Percentiles rank a stretch among this genome's conserved stretches.
Evolutionary conservation across 2,888 invertebrate species (phyloP).

Genomic region (Mayetiola destructor): DNA sequence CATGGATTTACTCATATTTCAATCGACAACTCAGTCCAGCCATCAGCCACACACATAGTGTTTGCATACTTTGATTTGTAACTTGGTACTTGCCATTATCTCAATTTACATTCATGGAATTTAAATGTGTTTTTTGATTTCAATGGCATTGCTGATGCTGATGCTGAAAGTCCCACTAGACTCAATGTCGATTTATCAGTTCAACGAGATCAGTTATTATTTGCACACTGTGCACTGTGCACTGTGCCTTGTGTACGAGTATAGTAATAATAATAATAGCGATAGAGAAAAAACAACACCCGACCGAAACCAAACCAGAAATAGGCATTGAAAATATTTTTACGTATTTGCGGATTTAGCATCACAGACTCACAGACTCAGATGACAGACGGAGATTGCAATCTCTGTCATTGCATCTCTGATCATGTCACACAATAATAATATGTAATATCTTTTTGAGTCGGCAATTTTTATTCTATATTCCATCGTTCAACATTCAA

Average conservation of each 20-base stretch:
- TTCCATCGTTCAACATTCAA: not conserved
- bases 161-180: too few species aligned
- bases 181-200: slow-evolving; percentile 5
- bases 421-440: slow-evolving; percentile 10
- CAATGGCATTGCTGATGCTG: not conserved
- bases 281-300: too few species aligned
- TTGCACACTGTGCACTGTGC: not conserved
- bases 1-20: too few species aligned
- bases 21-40: too few species aligned
- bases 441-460: not conserved
- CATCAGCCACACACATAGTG: too few species aligned
- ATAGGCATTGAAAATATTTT: slow-evolving; percentile 4
- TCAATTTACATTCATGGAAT: slow-evolving; percentile 12
- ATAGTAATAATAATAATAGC: too few species aligned
- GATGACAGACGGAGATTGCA: too few species aligned
- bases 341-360: not conserved
- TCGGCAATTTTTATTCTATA: not conserved
- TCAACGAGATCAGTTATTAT: slow-evolving; percentile 1
- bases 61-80: not conserved
- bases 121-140: slow-evolving; percentile 8
- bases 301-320: not conserved
- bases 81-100: slow-evolving; percentile 4
- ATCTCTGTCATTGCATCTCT: slow-evolving; percentile 5
- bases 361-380: too few species aligned
- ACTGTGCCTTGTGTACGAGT: too few species aligned